Conservation (phyloP, 2,113 vertebrate genomes). For the Gnathonemus longibarbis region DNA sequence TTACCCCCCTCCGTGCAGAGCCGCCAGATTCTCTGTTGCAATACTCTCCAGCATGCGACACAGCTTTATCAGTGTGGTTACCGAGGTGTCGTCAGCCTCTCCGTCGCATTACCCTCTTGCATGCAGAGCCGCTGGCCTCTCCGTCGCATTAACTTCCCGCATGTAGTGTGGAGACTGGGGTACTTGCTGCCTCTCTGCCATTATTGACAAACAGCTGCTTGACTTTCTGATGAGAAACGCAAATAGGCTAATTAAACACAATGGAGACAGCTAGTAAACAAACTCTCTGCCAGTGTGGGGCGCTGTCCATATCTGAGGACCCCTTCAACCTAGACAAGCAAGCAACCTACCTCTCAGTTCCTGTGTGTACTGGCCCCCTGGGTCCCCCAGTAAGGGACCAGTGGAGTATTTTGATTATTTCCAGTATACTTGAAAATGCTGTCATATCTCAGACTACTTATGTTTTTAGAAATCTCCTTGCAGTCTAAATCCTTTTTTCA, state of each 20-base stretch:
- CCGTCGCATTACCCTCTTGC: not conserved
- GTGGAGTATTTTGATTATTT: not conserved
- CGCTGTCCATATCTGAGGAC: not conserved
- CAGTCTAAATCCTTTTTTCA: not conserved
- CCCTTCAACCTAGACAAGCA: not conserved
- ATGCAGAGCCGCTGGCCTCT: not conserved
- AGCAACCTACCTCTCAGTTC: not conserved
- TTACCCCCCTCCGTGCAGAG: not conserved
- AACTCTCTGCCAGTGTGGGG: not conserved
- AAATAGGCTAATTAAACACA: not conserved
- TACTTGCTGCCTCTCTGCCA: not conserved
- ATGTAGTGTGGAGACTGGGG: not conserved
- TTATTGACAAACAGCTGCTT: not conserved
- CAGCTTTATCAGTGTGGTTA: conserved; percentile 6
- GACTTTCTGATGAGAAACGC: not conserved
- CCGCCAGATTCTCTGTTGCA: not conserved
- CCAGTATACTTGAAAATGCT: not conserved
- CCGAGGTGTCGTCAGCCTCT: not conserved
- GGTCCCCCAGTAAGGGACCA: not conserved
- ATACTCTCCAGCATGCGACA: not conserved
- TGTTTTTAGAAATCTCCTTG: not conserved
- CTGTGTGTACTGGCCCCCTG: not conserved
- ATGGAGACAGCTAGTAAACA: not conserved
- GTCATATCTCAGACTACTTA: not conserved
- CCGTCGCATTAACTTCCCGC: not conserved